Conservation (phyloP, 1,140 invertebrate genomes). For the Vanessa tameamea region DNA sequence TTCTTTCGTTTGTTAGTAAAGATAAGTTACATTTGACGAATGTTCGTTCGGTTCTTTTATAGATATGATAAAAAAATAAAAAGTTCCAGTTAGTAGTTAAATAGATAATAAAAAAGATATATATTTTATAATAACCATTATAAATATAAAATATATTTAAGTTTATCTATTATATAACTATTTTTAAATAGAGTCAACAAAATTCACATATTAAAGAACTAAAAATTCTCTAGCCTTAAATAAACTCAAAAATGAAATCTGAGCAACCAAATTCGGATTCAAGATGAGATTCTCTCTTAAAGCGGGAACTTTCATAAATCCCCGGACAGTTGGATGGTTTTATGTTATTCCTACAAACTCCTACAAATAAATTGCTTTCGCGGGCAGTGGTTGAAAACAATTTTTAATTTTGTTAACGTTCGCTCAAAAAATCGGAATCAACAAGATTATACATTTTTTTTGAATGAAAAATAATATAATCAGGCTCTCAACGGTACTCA, state of each 20-base stretch:
- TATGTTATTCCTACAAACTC: slow-evolving; percentile 1
- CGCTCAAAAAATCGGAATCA: slow-evolving; percentile 2
- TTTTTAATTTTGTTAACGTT: slow-evolving; percentile 14
- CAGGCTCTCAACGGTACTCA: no score
- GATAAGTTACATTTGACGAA: no score
- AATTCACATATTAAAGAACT: not conserved
- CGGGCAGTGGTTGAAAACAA: not conserved
- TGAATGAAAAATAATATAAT: no score
- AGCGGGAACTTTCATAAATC: slow-evolving; percentile 9
- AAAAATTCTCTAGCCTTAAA: not conserved
- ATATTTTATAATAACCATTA: no score
- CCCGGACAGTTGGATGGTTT: slow-evolving; percentile 13
- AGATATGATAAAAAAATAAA: no score
- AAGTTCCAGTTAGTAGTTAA: no score
- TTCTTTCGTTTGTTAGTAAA: no score
- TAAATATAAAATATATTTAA: no score
- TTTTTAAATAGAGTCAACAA: no score
- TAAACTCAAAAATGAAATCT: not conserved
- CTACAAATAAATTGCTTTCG: slow-evolving; percentile 10
- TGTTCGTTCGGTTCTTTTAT: no score
- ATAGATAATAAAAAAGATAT: no score
- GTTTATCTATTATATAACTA: no score
- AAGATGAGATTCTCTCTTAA: slow-evolving; percentile 12
- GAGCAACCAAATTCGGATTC: not conserved
- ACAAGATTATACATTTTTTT: not conserved